phyloP scores from a whole-genome alignment of 2,797 vertebrate genomes.

The Peromyscus attwateri region DNA sequence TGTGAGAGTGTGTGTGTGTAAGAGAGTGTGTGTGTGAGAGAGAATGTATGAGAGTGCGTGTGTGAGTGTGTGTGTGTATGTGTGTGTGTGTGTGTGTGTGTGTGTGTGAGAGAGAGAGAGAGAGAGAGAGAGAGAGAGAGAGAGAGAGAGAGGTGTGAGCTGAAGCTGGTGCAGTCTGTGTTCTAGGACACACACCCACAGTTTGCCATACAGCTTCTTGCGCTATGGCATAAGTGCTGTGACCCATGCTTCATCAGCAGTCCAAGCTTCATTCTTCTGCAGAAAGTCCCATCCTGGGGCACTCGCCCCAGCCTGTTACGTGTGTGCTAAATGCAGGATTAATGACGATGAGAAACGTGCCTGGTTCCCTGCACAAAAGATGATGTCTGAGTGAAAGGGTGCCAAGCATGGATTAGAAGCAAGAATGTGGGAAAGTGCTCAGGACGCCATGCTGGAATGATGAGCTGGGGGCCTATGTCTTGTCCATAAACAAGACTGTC shows the following conservation, averaged over 20 bases:
- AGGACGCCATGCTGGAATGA: not conserved
- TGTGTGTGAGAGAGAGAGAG: not conserved
- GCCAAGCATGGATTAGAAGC: constrained; percentile 23
- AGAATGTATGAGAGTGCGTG: no score
- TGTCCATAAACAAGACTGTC: not conserved
- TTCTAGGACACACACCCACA: not conserved
- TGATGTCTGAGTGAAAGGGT: not conserved
- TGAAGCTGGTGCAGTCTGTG: not conserved
- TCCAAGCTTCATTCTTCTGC: not conserved
- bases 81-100: not conserved
- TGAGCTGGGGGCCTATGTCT: not conserved
- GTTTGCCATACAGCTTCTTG: not conserved
- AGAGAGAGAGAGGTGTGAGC: no score
- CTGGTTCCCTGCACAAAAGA: not conserved
- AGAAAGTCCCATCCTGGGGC: not conserved
- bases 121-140: no score
- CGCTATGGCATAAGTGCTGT: not conserved
- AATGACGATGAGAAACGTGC: constrained; percentile 7
- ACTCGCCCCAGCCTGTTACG: not conserved
- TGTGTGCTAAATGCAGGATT: constrained; percentile 14
- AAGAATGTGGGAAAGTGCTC: not conserved
- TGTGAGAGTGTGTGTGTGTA: not conserved
- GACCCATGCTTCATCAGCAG: not conserved
- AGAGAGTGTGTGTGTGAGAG: no score
- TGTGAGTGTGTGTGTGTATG: no score